Evolutionary conservation across 2,113 vertebrate genomes (phyloP).

Genomic region (Mesembrinibis cayennensis): DNA sequence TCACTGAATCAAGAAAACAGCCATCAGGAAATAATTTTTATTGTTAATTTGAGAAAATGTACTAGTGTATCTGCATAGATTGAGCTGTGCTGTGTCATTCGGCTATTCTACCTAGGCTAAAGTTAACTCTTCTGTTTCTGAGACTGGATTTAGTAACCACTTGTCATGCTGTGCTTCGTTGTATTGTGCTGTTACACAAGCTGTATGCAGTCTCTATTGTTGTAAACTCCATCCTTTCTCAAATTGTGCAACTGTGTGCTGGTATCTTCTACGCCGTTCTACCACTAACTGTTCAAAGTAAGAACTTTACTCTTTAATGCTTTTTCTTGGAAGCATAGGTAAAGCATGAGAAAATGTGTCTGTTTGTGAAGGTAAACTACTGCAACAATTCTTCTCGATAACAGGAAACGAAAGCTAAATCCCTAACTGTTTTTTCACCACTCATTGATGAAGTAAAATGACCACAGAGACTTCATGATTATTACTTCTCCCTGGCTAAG

Average conservation of each 20-base stretch:
- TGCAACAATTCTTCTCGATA: neutral
- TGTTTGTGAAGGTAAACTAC: neutral
- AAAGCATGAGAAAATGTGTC: rapidly evolving
- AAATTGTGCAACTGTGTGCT: neutral
- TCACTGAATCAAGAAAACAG: neutral
- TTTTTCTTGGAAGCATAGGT: neutral
- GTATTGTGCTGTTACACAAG: neutral
- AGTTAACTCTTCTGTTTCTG: neutral
- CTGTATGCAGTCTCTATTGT: neutral
- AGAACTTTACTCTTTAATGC: neutral
- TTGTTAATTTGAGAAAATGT: neutral
- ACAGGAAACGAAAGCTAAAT: neutral
- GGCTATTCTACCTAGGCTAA: neutral
- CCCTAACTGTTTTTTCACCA: neutral
- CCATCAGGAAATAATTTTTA: neutral
- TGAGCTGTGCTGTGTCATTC: neutral
- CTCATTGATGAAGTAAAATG: neutral
- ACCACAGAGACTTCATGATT: neutral
- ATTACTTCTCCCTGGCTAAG: neutral
- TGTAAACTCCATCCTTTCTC: neutral
- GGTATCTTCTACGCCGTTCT: neutral
- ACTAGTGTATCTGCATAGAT: neutral
- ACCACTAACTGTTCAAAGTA: neutral
- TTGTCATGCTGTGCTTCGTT: rapidly evolving
- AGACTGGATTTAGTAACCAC: neutral